A percentile compares a stretch with the other conserved stretches of the same genome.
These are phyloP conservation scores for Oscheius sp. DNA, from an alignment of 2,888 invertebrate species.

Conservation along the genomic window DNA sequence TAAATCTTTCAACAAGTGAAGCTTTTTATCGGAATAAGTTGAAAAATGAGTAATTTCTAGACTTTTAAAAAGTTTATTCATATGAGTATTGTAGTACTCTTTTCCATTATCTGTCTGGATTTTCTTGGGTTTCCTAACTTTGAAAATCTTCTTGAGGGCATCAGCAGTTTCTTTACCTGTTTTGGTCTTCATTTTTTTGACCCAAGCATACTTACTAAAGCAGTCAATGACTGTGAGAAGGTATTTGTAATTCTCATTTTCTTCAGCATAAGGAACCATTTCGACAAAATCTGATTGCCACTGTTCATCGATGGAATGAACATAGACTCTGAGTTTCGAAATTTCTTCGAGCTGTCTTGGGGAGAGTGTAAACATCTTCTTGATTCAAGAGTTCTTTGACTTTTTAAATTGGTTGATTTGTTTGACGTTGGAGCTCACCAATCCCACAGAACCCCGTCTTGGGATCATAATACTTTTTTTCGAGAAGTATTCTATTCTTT, in stretches of 20 bases:
- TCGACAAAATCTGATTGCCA: no score
- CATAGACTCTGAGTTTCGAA: no score
- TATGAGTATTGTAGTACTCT: neutral
- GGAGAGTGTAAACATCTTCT: no score
- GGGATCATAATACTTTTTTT: no score
- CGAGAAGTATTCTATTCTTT: no score
- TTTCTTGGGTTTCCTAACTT: neutral
- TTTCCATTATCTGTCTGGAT: no score
- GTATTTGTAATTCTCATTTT: constrained; percentile 1
- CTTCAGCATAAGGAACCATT: neutral
- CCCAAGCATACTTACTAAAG: no score
- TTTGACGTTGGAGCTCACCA: no score
- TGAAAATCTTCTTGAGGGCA: neutral
- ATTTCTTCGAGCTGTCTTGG: neutral
- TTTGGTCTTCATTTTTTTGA: neutral
- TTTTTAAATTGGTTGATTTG: no score
- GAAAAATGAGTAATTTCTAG: neutral
- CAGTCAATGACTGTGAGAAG: neutral
- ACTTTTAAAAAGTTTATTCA: constrained; percentile 3
- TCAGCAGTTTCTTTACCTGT: neutral
- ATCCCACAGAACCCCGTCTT: no score
- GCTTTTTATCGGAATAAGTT: no score
- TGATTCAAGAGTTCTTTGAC: neutral
- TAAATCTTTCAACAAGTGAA: neutral
- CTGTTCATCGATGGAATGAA: no score